These are phyloP conservation scores for Patiria pectinifera DNA, from an alignment of 53 echinoderm and acorn worm species.

Conservation along the genomic window DNA sequence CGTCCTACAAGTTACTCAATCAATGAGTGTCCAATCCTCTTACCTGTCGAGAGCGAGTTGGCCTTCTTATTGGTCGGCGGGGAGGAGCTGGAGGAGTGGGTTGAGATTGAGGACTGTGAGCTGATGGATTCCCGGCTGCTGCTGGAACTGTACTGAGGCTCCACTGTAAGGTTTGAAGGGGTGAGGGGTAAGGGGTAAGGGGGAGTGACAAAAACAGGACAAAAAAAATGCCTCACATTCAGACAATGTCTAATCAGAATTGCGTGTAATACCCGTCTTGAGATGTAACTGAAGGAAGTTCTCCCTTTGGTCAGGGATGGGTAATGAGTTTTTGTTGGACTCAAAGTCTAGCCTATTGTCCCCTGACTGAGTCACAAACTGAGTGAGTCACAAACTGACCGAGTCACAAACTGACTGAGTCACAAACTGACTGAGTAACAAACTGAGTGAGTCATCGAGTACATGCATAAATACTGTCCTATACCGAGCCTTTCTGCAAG, in stretches of 20 bases:
- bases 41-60: constrained; percentile 96
- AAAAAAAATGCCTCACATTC: constrained; percentile 10
- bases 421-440: too few relatives aligned
- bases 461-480: too few relatives aligned
- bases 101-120: constrained; percentile 92
- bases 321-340: too few relatives aligned
- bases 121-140: constrained; percentile 97
- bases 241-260: background rate
- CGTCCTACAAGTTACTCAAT: background rate
- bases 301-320: too few relatives aligned
- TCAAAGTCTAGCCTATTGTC: too few relatives aligned
- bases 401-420: too few relatives aligned
- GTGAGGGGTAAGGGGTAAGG: background rate
- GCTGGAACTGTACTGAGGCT: constrained; percentile 95
- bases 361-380: too few relatives aligned
- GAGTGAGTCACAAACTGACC: too few relatives aligned
- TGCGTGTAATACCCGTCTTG: too few relatives aligned
- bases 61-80: constrained; percentile 98
- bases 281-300: too few relatives aligned
- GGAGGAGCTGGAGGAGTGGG: constrained; percentile 95
- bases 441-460: too few relatives aligned
- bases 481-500: too few relatives aligned
- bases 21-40: background rate
- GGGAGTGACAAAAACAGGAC: constrained; percentile 1
- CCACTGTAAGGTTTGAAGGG: constrained; percentile 49